These are phyloP conservation scores for Alauda arvensis DNA, from an alignment of 2,797 vertebrate genomes.

Conservation along the genomic window DNA sequence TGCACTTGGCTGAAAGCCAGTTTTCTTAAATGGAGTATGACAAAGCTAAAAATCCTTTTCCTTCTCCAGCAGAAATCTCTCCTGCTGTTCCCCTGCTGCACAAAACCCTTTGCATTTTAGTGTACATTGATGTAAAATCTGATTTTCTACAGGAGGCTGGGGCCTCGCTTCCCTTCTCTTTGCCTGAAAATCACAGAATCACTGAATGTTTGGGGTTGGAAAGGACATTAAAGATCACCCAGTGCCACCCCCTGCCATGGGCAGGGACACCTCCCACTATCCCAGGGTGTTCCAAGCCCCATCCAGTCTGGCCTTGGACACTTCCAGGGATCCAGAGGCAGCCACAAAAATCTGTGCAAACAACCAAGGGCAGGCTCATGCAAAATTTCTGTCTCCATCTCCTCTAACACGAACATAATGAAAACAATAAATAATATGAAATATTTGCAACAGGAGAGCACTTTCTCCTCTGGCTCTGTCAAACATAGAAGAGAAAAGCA, in stretches of 20 bases:
- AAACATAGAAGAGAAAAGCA: neutral
- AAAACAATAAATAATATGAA: neutral
- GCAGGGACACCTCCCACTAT: rapidly evolving
- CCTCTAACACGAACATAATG: neutral
- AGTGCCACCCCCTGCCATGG: neutral
- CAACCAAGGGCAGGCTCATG: neutral
- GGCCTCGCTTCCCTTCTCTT: neutral
- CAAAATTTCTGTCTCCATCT: neutral
- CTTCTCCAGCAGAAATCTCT: neutral
- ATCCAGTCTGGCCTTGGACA: rapidly evolving
- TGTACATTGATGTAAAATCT: neutral
- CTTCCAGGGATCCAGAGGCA: neutral
- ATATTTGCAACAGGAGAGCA: neutral
- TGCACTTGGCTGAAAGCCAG: neutral
- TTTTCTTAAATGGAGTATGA: neutral
- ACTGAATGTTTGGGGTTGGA: neutral
- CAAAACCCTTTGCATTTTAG: neutral
- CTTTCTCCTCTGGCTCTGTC: neutral
- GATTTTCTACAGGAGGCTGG: neutral
- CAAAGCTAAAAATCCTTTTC: neutral
- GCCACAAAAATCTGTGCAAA: neutral
- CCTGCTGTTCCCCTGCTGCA: neutral
- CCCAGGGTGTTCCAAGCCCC: neutral
- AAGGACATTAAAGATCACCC: neutral
- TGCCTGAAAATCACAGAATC: neutral